Percentiles rank a stretch among this genome's conserved stretches.
Evolutionary conservation across 1,140 invertebrate genomes (phyloP).

Genomic region (Macrotrachela quadricornifera): DNA sequence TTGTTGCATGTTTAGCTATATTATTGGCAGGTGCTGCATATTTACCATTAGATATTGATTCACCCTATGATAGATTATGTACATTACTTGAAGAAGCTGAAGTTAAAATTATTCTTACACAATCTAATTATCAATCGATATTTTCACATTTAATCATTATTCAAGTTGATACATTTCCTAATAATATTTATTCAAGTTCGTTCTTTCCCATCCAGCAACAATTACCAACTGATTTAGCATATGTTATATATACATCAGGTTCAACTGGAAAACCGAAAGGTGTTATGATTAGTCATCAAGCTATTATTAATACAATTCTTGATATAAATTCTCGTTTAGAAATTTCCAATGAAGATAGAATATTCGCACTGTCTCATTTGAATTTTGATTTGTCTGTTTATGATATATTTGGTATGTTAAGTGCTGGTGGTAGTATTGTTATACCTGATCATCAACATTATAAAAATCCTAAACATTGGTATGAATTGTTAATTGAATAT

Average conservation of each 20-base stretch:
- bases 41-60: background rate
- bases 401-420: background rate
- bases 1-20: background rate
- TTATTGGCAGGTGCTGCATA: background rate
- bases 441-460: background rate
- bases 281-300: constrained; percentile 52
- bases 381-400: background rate
- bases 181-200: background rate
- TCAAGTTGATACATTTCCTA: background rate
- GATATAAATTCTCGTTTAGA: background rate
- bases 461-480: background rate
- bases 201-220: too few relatives aligned
- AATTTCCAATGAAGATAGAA: background rate
- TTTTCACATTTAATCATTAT: background rate
- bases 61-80: background rate
- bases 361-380: background rate
- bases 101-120: background rate
- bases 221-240: background rate
- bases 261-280: constrained; percentile 68
- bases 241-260: constrained; percentile 59
- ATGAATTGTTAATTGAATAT: background rate
- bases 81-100: background rate
- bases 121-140: background rate
- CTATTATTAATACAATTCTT: constrained; percentile 30
- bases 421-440: background rate